Conservation (phyloP, 2,113 vertebrate genomes). For the Oophaga pumilio region DNA sequence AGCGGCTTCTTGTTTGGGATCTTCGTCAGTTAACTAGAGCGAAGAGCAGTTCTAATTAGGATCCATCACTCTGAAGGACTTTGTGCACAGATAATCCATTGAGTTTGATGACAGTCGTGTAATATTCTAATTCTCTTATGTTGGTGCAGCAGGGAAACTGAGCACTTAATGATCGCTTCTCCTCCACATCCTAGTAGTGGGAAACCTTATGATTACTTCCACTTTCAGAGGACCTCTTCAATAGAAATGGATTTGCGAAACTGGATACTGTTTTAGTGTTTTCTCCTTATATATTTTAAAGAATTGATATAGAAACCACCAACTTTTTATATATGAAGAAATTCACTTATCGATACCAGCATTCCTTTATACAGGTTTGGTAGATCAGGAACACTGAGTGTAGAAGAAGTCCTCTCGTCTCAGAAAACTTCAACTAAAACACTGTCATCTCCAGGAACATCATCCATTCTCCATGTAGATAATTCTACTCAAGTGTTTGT, state of each 20-base stretch:
- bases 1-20: neutral
- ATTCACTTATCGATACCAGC: neutral
- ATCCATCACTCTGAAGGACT: neutral
- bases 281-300: neutral
- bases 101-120: neutral
- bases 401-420: constrained; percentile 78
- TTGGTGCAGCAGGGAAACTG: neutral
- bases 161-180: neutral
- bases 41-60: too few species aligned
- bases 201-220: neutral
- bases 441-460: constrained; percentile 74
- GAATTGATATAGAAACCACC: neutral
- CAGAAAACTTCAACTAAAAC: constrained; percentile 71
- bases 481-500: constrained; percentile 81
- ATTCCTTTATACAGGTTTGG: constrained; percentile 77
- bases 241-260: neutral
- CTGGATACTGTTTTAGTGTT: neutral
- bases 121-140: neutral
- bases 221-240: neutral
- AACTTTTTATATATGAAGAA: neutral
- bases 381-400: constrained; percentile 75
- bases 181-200: neutral
- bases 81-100: neutral
- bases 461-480: constrained; percentile 81
- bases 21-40: too few species aligned